A percentile compares a stretch with the other conserved stretches of the same genome.
Evolutionary conservation across 2,797 vertebrate species (phyloP).

Genomic region (Amblyraja radiata): DNA sequence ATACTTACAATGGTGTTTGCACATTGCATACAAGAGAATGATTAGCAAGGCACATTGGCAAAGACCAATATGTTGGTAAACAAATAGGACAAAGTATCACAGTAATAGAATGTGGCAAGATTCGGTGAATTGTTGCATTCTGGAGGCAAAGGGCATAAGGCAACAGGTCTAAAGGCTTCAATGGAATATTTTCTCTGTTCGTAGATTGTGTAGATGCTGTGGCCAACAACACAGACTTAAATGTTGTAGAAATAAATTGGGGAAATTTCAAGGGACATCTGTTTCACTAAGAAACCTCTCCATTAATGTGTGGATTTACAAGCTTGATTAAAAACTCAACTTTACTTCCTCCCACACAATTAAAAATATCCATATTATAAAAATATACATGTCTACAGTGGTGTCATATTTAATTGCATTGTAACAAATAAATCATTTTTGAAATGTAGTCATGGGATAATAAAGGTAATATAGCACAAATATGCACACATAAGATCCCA

Average conservation of each 20-base stretch:
- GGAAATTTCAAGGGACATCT: background rate
- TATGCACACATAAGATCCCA: background rate
- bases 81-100: background rate
- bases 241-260: background rate
- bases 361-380: background rate
- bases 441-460: background rate
- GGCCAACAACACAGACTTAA: background rate
- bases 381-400: background rate
- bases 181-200: too few species aligned
- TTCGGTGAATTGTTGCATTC: slow-evolving; percentile 15
- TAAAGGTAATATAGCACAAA: background rate
- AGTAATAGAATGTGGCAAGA: background rate
- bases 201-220: too few species aligned
- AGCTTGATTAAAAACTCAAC: background rate
- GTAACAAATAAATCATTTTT: background rate
- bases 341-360: background rate
- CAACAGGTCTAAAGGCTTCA: background rate
- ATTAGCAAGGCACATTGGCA: background rate
- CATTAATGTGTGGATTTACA: background rate
- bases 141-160: background rate
- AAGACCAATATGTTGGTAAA: background rate
- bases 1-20: slow-evolving; percentile 6
- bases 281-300: background rate
- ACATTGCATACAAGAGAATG: background rate
- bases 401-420: background rate